These are phyloP conservation scores for Panthera leo DNA, from an alignment of 2,113 vertebrate genomes.

Conservation along the genomic window DNA sequence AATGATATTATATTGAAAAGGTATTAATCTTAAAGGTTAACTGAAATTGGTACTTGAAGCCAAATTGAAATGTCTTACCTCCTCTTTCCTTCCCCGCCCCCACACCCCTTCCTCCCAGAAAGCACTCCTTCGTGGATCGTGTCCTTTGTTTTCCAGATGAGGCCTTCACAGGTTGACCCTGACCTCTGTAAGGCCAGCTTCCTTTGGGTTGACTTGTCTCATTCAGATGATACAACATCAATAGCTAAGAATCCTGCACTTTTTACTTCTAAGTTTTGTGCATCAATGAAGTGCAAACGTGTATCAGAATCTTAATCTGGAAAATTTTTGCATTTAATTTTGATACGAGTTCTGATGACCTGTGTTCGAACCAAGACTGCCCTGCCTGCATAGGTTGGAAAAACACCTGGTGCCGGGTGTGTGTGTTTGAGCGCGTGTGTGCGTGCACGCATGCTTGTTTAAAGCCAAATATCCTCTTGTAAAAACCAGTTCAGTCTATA, in stretches of 20 bases:
- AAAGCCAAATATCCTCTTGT: not conserved
- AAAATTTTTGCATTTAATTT: not conserved
- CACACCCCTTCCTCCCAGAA: not conserved
- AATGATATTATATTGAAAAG: not conserved
- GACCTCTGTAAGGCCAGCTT: not conserved
- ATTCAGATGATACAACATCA: not conserved
- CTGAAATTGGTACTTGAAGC: not conserved
- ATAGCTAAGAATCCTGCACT: not conserved
- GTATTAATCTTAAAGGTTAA: not conserved
- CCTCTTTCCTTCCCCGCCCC: not conserved
- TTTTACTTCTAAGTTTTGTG: not conserved
- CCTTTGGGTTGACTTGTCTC: not conserved
- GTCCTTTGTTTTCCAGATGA: not conserved
- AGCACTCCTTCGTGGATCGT: not conserved
- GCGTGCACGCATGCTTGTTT: not conserved
- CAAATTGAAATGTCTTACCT: not conserved
- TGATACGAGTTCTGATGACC: not conserved
- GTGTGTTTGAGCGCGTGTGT: fast-evolving
- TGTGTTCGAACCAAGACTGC: not conserved
- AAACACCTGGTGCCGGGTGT: not conserved
- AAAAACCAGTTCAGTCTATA: not conserved
- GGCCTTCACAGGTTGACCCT: not conserved
- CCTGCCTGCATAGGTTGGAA: not conserved
- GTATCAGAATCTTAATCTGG: not conserved
- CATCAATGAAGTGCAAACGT: not conserved